These are phyloP conservation scores for Amyelois transitella DNA, from an alignment of 1,140 invertebrate genomes.

Conservation along the genomic window DNA sequence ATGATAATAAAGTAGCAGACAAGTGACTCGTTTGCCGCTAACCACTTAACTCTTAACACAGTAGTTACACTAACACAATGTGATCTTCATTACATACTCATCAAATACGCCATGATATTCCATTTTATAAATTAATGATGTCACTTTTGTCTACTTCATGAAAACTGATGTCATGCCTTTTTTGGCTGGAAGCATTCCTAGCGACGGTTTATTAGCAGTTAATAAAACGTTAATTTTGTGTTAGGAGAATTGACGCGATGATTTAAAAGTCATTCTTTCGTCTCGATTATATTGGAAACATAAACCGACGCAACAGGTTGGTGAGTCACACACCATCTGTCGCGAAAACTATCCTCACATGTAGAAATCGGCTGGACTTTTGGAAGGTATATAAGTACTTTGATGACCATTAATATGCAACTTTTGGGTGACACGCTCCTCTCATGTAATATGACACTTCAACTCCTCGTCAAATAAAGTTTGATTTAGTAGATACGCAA, in stretches of 20 bases:
- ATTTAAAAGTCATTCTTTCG: conserved; percentile 41
- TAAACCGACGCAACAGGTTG: conserved; percentile 49
- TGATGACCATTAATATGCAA: conserved; percentile 44
- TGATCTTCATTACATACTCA: conserved; percentile 15
- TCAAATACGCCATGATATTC: conserved; percentile 34
- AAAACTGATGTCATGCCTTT: conserved; percentile 51
- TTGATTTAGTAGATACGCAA: neutral
- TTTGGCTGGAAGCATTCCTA: conserved; percentile 21
- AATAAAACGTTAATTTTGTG: conserved; percentile 19
- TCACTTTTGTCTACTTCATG: conserved; percentile 33
- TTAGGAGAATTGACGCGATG: conserved; percentile 26
- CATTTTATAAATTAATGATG: conserved; percentile 50
- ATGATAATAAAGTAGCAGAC: conserved; percentile 23
- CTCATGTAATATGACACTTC: conserved; percentile 44
- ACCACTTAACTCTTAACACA: neutral
- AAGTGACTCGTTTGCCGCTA: conserved; percentile 15
- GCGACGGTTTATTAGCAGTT: conserved; percentile 22
- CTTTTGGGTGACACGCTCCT: conserved; percentile 34
- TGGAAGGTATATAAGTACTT: conserved; percentile 29
- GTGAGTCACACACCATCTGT: conserved; percentile 67
- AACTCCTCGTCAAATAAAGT: neutral
- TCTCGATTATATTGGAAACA: conserved; percentile 47
- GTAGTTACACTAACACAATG: neutral
- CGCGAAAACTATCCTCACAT: conserved; percentile 60
- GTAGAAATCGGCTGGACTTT: conserved; percentile 55